Evolutionary conservation across 2,888 invertebrate species (phyloP), one percentile per base, ranked within the genome.

Genomic region (Chrysina gloriosa): DNA sequence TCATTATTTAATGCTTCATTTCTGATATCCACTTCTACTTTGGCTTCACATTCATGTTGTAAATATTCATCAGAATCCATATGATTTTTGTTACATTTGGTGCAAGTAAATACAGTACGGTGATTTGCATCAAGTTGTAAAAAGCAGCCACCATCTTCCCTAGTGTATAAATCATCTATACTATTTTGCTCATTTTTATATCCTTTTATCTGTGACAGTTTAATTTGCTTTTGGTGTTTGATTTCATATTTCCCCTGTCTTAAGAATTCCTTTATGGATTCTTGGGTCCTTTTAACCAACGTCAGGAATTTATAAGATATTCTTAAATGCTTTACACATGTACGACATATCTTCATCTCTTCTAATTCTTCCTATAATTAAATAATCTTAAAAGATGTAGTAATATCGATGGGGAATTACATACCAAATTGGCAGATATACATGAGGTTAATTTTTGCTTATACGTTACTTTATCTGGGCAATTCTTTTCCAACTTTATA

Each of bases 221-320:
- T 16, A 7, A 1, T 3, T 34, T 27, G 9, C n/a, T 2, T 52
- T 29, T 4, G 29, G 4, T 25, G 23, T 11, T 42, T 61, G 14
- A 27, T 29, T 27, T 21, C 7, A 25, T 27, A 11, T 9, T 16
- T 52, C 19, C 31, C 52, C 16, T 52, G 25, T 34, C 42, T 21
- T 3, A 29, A 16, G 21, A 54, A 56, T 3, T 68, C 65, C 29
- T 56, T 16, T 68, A 77, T 72, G 23, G 72, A 70, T 61, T 74
- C 76, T 68, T 79, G 76, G 2, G 77, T 75, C 23, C 54, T 61
- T 7, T 75, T 65, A 1, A 79, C 74, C 69, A 74, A 77, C 66
- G 74, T 70, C 42, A 71, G 72, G 61, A 79, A 79, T 29, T 74
- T 69, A 63, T 75, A 78, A 1, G 75, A 65, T 19, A 71, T 68